Base-by-base conservation (phyloP, 2,888 invertebrate species). In the Caenorhabditis sp. region DNA sequence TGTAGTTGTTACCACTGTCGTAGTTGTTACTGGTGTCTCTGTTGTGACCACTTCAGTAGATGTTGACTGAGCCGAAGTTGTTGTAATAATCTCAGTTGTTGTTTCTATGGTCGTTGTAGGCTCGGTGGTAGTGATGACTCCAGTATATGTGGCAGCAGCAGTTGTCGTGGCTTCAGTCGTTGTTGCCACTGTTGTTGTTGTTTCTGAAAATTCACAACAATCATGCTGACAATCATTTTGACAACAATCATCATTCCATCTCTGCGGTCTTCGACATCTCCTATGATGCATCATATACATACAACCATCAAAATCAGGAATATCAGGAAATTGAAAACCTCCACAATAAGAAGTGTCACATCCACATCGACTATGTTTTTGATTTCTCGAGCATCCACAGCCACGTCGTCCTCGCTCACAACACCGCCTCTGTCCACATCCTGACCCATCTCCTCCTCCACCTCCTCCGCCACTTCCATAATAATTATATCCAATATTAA, bases 51-150 rank as follows among this genome's bases (percentile, higher is more conserved):
- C 52, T 52, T 23, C 25, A 54, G 56, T 26, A 10, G 56, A 21
- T 68, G 21, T 31, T 8, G 38, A 56, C 59, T 23, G 43, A 50
- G 25, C 25, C 50, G 23, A n/a, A 26, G 65, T 65, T 38, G 59
- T 38, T 20, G 54, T 59, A 43, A 14, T 10, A 7, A 14, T 10
- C 17, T 43, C 43, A 17, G 43, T 43, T 3, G 43, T 17, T 43
- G 43, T 17, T 14, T 12, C 43, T 43, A 3, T 14, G 17, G 43
- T 43, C 12, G 43, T 43, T 17, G 17, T 43, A 7, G 17, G 8
- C 17, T 43, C 43, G 14, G 43, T 43, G 2, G 43, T 43, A 3
- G 43, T 43, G 8, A 43, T 5, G 10, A 36, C 36, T 36, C 10
- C 36, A 36, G 36, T 36, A 10, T 5, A 36, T 36, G 36, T 36